These are phyloP conservation scores for Nannoperca obscura DNA, from an alignment of 2,797 vertebrate genomes.

Conservation along the genomic window DNA sequence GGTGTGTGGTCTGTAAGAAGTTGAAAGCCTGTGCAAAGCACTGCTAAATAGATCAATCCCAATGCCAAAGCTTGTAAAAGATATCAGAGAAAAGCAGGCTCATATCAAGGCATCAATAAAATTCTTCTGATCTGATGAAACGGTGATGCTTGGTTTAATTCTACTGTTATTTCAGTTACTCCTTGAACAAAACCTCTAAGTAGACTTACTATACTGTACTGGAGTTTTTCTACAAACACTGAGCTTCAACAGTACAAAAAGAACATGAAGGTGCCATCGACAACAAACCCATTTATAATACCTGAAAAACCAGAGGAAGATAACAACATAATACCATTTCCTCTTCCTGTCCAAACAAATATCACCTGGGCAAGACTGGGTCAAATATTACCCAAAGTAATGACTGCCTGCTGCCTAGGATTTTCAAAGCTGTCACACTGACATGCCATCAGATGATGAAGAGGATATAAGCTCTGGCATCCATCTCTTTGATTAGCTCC, in stretches of 20 bases:
- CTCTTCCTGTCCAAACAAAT: constrained; percentile 69
- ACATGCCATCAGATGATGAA: constrained; percentile 73
- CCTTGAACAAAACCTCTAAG: neutral
- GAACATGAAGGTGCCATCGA: neutral
- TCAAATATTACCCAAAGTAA: constrained; percentile 54
- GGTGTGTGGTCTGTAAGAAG: constrained; percentile 71
- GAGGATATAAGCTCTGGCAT: constrained; percentile 69
- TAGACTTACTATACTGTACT: neutral
- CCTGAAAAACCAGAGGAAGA: constrained; percentile 17
- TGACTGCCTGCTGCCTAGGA: constrained; percentile 41
- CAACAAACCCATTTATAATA: constrained; percentile 22
- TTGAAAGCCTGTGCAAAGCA: constrained; percentile 69
- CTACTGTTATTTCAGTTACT: constrained; percentile 3
- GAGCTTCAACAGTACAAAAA: neutral
- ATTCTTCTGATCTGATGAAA: constrained; percentile 32
- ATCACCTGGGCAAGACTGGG: constrained; percentile 43
- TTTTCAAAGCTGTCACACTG: constrained; percentile 74
- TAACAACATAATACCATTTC: constrained; percentile 51
- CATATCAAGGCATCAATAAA: constrained; percentile 29
- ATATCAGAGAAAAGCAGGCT: constrained; percentile 43
- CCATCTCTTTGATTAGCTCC: constrained; percentile 59
- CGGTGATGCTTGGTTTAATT: neutral
- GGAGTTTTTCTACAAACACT: neutral
- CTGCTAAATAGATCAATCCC: constrained; percentile 65
- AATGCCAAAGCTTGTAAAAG: constrained; percentile 63